A percentile compares a stretch with the other conserved stretches of the same genome.
Conservation (phyloP, 1,140 invertebrate species). For the Calosoma granatense region DNA sequence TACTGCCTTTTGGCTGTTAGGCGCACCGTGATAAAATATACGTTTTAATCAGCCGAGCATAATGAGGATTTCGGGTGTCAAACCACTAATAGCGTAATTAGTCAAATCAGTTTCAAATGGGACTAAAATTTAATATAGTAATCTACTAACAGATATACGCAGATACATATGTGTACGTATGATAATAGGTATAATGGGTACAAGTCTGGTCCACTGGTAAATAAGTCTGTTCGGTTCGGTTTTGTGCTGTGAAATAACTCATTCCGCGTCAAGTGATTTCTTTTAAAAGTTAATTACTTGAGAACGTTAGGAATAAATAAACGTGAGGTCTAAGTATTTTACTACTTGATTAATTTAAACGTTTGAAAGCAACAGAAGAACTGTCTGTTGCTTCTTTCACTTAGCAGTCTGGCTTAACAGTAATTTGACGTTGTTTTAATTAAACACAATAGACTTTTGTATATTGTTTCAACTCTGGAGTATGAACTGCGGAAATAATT, state of each 20-base stretch:
- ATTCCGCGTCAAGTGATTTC: background rate
- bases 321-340: background rate
- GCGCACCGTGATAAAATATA: conserved; percentile 6
- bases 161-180: too few species aligned
- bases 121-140: conserved; percentile 7
- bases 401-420: too few species aligned
- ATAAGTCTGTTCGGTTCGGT: background rate
- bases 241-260: background rate
- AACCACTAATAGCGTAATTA: background rate
- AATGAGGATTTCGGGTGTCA: background rate
- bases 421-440: too few species aligned
- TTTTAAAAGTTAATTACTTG: background rate
- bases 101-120: background rate
- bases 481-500: too few species aligned
- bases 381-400: too few species aligned
- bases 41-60: background rate
- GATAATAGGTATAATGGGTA: too few species aligned
- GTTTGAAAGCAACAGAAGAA: too few species aligned
- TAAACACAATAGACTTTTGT: too few species aligned
- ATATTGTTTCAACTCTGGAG: too few species aligned
- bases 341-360: background rate
- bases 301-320: conserved; percentile 1
- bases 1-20: background rate
- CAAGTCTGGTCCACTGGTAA: background rate
- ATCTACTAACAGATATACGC: background rate